Base-by-base conservation (phyloP, 2,113 vertebrate species). In the Pogonocichla stellata region DNA sequence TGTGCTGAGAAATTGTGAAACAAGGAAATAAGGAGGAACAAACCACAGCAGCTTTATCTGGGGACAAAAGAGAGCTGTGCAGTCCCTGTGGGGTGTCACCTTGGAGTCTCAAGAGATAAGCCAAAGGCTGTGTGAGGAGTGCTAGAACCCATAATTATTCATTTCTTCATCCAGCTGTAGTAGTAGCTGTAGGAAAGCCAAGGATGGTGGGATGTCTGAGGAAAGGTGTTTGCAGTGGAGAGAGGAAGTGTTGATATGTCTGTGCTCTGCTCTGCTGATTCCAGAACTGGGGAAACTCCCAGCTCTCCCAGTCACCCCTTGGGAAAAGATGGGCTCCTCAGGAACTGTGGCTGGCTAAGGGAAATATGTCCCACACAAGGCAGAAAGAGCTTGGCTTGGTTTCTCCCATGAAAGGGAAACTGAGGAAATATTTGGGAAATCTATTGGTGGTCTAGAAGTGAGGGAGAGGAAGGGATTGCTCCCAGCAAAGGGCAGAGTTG, bases 391-490 rank as follows among this genome's bases (percentile, higher is more conserved):
- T 84, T 87, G 58, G 33, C 23, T 62, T 89, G 7, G 23, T 50
- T 64, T 34, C 23, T 73, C 34, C n/a, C 19, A 4, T 8, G 8
- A 78, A 70, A 79, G n/a, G 18, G 58, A 72, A 75, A 54, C 8
- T 20, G 28, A 29, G 24, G 19, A 29, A 84, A 57, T 40, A 48
- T 0, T 2, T 15, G 10, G 42, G 51, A 85, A 66, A 29, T 74
- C 3, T 19, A 5, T 22, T 1, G 4, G 24, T 19, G 19, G 2
- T n/a, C 74, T 47, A n/a, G 53, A 43, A 0, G 2, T 23, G 60
- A 86, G 19, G 34, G 42, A 53, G n/a, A 60, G 43, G 19, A 90
- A 92, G 36, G 10, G 20, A 11, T 40, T 71, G 12, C 28, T 92
- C 14, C 45, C 57, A 19, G 42, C 40, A 36, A 73, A 93, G 42